phyloP scores from a whole-genome alignment of 2,113 vertebrate genomes.

The Catharus minimus region DNA sequence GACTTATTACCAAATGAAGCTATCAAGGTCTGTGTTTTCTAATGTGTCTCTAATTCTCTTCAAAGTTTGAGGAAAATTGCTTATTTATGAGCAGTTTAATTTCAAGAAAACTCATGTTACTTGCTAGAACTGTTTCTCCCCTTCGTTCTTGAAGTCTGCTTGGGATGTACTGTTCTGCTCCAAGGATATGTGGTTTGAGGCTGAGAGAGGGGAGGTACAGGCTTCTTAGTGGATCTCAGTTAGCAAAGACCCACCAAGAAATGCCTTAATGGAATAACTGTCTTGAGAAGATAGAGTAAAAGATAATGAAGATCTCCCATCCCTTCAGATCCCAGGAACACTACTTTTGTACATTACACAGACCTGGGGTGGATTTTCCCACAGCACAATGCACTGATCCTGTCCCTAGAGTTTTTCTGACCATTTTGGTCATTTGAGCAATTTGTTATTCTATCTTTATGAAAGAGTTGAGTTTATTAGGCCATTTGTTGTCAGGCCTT shows the following conservation, averaged over 20 bases:
- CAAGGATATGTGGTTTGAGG: accelerated
- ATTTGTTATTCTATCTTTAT: neutral
- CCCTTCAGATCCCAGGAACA: neutral
- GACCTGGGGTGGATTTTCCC: neutral
- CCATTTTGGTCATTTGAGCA: neutral
- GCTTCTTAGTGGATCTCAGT: neutral
- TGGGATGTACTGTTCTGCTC: neutral
- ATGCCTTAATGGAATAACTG: neutral
- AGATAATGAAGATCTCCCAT: neutral
- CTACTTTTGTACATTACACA: neutral
- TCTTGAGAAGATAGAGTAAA: neutral
- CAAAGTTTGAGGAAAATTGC: neutral
- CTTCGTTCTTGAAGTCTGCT: neutral
- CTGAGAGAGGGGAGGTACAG: neutral
- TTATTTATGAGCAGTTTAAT: neutral
- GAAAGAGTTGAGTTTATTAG: neutral
- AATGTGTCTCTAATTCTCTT: neutral
- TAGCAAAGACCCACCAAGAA: neutral
- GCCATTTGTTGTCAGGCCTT: neutral
- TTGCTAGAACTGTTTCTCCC: neutral
- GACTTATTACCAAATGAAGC: neutral
- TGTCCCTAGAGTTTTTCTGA: neutral
- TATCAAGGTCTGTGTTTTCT: neutral
- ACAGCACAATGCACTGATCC: neutral
- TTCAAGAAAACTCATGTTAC: neutral